Evolutionary conservation across 2,888 invertebrate species (phyloP), one percentile per base, ranked within the genome.

Genomic region (Cantharis nigra): DNA sequence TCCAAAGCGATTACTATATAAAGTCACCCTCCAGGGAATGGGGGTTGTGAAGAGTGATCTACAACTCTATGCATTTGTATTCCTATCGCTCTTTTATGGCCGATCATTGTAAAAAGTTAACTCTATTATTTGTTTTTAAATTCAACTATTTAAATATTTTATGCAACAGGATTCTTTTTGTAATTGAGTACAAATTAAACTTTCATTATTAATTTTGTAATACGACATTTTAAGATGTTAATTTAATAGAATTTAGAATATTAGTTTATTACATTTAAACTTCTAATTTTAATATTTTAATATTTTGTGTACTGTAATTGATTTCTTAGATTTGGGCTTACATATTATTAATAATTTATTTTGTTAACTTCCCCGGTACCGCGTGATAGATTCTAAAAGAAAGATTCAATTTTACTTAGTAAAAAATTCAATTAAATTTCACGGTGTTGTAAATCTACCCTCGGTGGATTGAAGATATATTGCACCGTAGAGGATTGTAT

Each of bases 1-100:
- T 87, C 87, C 87, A 86, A 84, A 86, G 84, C 87, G 87, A 88
- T 88, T 88, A 88, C 88, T 85, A 85, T 86, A 87, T 88, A 87
- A 88, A 87, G 86, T 86, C 84, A 78, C 84, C 84, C 87, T 83
- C 84, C 74, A 79, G 86, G 85, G 86, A 85, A 78, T 73, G 82
- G 78, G 80, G 82, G 82, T 85, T 81, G 84, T 82, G 83, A 83
- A 84, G 85, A 84, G 86, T 85, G 85, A 85, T 85, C 84, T 86
- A 86, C 84, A 79, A 83, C 82, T 79, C 80, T 76, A 26, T 67
- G 23, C 18, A 67, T 67, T 67, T 67, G 65, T 67, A 67, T 67
- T 67, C 65, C 13, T 26, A 26, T 67, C 65, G 65, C 65, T 67
- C 65, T 67, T 49, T 49, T 67, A 67, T 26, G 18, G 23, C 13